Conservation (phyloP, 1,140 invertebrate genomes). For the Forficula auricularia region DNA sequence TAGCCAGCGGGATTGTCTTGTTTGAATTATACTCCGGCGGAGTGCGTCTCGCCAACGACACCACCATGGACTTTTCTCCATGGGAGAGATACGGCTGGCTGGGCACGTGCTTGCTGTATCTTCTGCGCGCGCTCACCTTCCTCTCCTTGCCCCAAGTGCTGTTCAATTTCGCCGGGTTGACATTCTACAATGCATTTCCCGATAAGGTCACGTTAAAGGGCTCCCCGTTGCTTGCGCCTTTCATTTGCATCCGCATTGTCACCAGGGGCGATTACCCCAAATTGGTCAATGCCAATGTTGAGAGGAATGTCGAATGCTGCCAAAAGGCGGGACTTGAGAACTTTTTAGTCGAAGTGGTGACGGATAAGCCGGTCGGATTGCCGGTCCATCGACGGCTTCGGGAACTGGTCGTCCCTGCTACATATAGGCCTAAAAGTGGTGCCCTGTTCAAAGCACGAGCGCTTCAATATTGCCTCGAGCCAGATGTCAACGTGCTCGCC, state of each 20-base stretch:
- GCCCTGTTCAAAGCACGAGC: constrained; percentile 90
- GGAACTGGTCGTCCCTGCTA: constrained; percentile 71
- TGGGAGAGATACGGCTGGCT: constrained; percentile 61
- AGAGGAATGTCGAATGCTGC: constrained; percentile 77
- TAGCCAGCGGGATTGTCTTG: constrained; percentile 51
- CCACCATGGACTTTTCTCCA: constrained; percentile 46
- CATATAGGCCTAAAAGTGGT: constrained; percentile 74
- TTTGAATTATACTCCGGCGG: constrained; percentile 68
- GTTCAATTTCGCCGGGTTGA: constrained; percentile 79
- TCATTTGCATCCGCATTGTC: constrained; percentile 88
- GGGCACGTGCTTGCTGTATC: constrained; percentile 44
- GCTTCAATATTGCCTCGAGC: constrained; percentile 88
- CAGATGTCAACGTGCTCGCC: constrained; percentile 66
- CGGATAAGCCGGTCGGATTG: constrained; percentile 70
- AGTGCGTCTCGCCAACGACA: constrained; percentile 42
- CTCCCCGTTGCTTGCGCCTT: constrained; percentile 78
- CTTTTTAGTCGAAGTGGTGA: constrained; percentile 93
- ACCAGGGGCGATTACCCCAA: constrained; percentile 90
- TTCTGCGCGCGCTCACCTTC: constrained; percentile 64
- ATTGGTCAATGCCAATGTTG: constrained; percentile 75
- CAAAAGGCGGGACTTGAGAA: constrained; percentile 81
- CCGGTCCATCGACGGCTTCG: constrained; percentile 45
- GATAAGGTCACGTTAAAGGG: constrained; percentile 80
- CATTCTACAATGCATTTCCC: constrained; percentile 87
- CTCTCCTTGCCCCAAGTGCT: constrained; percentile 76